Conservation (phyloP, 2,113 vertebrate species). For the Clinocottus analis region DNA sequence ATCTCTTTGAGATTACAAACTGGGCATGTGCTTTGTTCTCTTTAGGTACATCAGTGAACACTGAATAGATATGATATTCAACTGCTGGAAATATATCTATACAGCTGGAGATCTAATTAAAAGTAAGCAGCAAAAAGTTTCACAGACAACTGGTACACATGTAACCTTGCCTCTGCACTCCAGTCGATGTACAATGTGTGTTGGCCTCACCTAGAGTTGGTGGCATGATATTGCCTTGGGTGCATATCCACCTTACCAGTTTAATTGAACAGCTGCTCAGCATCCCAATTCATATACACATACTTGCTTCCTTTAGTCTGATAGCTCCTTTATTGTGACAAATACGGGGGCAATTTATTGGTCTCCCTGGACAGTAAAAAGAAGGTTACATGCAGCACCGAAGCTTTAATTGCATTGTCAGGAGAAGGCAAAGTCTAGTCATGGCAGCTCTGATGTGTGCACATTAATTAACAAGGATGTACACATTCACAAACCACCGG, state of each 20-base stretch:
- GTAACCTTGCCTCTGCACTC: constrained; percentile 44
- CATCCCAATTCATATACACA: constrained; percentile 72
- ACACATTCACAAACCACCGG: constrained; percentile 38
- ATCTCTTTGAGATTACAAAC: not conserved
- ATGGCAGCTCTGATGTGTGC: constrained; percentile 57
- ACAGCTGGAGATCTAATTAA: constrained; percentile 37
- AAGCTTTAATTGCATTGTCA: constrained; percentile 83
- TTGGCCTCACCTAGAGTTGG: constrained; percentile 50
- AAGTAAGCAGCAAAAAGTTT: constrained; percentile 37
- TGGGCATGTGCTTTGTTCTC: constrained; percentile 1
- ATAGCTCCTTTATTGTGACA: constrained; percentile 80
- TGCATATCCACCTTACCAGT: constrained; percentile 66
- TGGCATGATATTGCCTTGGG: constrained; percentile 63
- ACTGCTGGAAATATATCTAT: constrained; percentile 23
- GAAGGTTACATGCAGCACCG: constrained; percentile 77
- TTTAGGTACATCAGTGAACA: constrained; percentile 8
- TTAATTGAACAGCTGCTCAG: constrained; percentile 83
- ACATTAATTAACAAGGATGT: constrained; percentile 48
- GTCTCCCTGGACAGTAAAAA: constrained; percentile 81
- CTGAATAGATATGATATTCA: not conserved
- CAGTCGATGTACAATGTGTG: constrained; percentile 31
- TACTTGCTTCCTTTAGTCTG: constrained; percentile 70
- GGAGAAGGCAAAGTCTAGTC: constrained; percentile 67
- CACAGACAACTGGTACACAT: constrained; percentile 31
- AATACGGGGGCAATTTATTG: constrained; percentile 80